These are phyloP conservation scores for Drosophila anomalata DNA, from an alignment of 2,888 invertebrate genomes.

Conservation along the genomic window DNA sequence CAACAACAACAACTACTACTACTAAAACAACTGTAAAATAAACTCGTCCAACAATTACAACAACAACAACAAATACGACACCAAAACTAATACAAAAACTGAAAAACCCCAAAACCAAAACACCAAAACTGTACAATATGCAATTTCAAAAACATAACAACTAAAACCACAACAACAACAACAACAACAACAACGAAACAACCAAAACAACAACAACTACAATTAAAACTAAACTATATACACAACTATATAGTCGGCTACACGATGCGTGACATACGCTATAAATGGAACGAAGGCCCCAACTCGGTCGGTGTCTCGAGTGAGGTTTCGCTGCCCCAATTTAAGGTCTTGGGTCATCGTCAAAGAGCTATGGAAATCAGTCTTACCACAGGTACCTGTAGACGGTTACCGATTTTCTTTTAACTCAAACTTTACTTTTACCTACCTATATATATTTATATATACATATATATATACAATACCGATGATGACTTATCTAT, in stretches of 20 bases:
- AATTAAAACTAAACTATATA: constrained; percentile 41
- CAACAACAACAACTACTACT: constrained; percentile 53
- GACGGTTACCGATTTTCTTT: constrained; percentile 84
- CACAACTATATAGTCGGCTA: constrained; percentile 91
- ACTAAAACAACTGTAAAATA: constrained; percentile 42
- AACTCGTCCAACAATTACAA: constrained; percentile 37
- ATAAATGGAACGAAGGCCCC: constrained; percentile 98
- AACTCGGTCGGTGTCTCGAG: constrained; percentile 97
- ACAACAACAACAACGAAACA: constrained; percentile 12
- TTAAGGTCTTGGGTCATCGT: constrained; percentile 98
- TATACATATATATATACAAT: constrained; percentile 35
- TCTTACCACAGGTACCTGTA: constrained; percentile 95
- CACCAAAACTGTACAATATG: constrained; percentile 13
- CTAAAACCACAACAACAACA: constrained; percentile 35
- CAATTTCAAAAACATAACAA: constrained; percentile 18
- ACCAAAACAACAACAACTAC: constrained; percentile 26
- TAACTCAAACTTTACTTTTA: constrained; percentile 63
- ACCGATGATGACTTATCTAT: constrained; percentile 39
- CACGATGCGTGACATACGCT: constrained; percentile 98
- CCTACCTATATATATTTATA: constrained; percentile 54
- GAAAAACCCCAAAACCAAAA: constrained; percentile 37
- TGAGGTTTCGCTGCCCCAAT: constrained; percentile 98
- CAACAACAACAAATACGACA: constrained; percentile 22
- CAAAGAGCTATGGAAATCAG: constrained; percentile 98
- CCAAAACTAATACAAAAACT: constrained; percentile 27